Evolutionary conservation across 2,113 vertebrate genomes (phyloP).

Genomic region (Psophia crepitans): DNA sequence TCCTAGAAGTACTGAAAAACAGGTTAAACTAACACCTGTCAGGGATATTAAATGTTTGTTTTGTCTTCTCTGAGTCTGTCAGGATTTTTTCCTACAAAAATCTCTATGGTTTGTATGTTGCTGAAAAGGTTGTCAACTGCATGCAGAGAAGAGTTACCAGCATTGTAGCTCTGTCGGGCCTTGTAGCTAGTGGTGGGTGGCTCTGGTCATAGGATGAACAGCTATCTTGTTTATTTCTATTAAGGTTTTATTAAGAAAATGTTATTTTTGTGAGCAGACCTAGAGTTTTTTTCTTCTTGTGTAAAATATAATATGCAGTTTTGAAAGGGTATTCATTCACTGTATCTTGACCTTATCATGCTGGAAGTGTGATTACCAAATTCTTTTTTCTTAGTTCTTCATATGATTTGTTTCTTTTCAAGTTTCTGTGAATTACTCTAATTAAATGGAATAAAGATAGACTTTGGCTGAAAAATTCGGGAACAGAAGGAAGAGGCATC

Average conservation of each 20-base stretch:
- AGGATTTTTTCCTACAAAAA: not conserved
- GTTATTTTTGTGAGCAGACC: not conserved
- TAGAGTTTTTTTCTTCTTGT: not conserved
- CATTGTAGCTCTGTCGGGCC: not conserved
- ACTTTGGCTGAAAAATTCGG: not conserved
- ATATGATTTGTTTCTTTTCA: not conserved
- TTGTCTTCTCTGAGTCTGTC: not conserved
- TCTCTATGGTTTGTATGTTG: not conserved
- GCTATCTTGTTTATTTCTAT: not conserved
- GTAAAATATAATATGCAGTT: not conserved
- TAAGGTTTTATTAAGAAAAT: not conserved
- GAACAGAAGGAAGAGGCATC: not conserved
- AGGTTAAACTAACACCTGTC: not conserved
- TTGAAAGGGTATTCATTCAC: not conserved
- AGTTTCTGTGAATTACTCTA: not conserved
- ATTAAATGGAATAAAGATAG: not conserved
- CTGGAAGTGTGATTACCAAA: not conserved
- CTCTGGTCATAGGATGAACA: not conserved
- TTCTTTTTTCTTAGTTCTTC: not conserved
- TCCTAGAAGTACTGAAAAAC: not conserved
- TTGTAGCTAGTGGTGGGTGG: not conserved
- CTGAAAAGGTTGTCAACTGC: not conserved
- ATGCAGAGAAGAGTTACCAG: not conserved
- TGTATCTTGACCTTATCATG: not conserved
- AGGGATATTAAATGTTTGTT: not conserved